Conservation (phyloP, 2,888 invertebrate genomes). For the Hypomecis punctinalis region DNA sequence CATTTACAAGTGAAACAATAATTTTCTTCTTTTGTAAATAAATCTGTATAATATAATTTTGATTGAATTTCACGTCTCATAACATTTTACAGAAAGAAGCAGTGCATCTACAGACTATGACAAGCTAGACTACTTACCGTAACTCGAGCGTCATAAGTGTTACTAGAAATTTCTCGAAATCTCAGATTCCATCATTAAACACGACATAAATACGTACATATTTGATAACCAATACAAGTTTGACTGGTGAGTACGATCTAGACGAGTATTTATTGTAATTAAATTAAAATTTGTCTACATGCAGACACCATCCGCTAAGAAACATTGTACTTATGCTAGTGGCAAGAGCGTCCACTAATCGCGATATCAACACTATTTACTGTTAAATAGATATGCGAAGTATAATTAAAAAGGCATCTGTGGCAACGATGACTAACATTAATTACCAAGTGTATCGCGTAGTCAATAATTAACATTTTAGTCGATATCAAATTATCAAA, state of each 20-base stretch:
- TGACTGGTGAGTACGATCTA: constrained; percentile 8
- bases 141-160: no score
- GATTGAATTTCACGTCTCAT: no score
- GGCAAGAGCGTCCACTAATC: constrained; percentile 54
- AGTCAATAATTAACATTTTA: neutral
- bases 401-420: constrained; percentile 21
- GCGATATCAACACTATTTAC: constrained; percentile 17
- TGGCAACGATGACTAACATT: constrained; percentile 1
- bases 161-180: neutral
- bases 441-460: neutral
- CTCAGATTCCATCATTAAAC: no score
- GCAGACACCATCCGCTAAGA: constrained; percentile 15
- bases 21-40: no score
- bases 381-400: constrained; percentile 11
- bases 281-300: neutral
- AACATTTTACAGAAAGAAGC: no score
- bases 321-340: constrained; percentile 56
- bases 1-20: no score
- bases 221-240: neutral
- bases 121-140: no score
- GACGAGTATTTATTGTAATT: constrained; percentile 15
- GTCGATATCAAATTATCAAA: neutral
- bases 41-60: no score
- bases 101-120: no score
- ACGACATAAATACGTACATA: constrained; percentile 32